A percentile compares a stretch with the other conserved stretches of the same genome.
These are phyloP conservation scores for Helogale parvula DNA, from an alignment of 2,113 vertebrate species.

Conservation along the genomic window DNA sequence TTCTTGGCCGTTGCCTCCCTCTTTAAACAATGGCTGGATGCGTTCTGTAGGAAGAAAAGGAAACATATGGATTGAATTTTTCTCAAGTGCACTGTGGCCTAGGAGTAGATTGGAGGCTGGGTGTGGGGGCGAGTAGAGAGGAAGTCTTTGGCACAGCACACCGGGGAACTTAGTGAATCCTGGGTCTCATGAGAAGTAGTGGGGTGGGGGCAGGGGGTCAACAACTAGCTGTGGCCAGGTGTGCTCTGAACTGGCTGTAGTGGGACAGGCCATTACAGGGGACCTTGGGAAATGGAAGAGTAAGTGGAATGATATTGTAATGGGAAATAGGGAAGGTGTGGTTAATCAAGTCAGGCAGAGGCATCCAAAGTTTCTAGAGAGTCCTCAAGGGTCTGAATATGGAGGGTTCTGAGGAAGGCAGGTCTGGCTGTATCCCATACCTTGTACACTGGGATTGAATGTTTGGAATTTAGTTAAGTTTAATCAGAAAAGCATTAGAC, in stretches of 20 bases:
- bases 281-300: neutral
- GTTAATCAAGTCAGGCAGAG: slow-evolving; percentile 14
- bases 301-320: neutral
- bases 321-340: neutral
- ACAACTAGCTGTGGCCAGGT: slow-evolving; percentile 42
- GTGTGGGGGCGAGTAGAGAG: neutral
- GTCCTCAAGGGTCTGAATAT: slow-evolving; percentile 24
- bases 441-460: slow-evolving; percentile 9
- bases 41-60: slow-evolving; percentile 68
- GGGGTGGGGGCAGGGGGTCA: neutral
- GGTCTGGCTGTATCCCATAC: neutral
- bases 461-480: slow-evolving; percentile 53
- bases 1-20: slow-evolving; percentile 71
- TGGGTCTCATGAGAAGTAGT: neutral
- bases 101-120: slow-evolving; percentile 17
- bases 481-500: slow-evolving; percentile 48
- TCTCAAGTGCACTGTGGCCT: slow-evolving; percentile 56
- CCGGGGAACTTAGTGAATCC: neutral
- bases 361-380: neutral
- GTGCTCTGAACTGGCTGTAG: neutral
- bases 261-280: neutral
- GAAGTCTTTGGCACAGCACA: slow-evolving; percentile 54
- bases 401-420: slow-evolving; percentile 29
- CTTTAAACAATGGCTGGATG: slow-evolving; percentile 79
- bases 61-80: slow-evolving; percentile 81